These are phyloP conservation scores for Euspilapteryx auroguttella DNA, from an alignment of 2,888 invertebrate species.

Conservation along the genomic window DNA sequence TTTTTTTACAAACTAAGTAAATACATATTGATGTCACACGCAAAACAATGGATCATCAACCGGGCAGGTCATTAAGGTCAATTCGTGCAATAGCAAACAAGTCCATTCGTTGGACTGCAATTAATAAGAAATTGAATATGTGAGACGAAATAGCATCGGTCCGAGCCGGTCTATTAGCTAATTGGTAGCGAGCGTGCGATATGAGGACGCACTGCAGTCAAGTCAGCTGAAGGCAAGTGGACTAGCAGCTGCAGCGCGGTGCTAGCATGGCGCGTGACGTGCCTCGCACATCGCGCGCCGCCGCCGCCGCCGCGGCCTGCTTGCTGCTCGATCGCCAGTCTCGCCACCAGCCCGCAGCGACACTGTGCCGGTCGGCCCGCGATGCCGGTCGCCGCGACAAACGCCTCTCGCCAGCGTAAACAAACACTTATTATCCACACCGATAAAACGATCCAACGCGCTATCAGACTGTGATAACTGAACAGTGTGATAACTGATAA, in stretches of 20 bases:
- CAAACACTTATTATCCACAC: conserved; percentile 40
- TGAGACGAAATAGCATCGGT: conserved; percentile 7
- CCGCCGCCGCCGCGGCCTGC: conserved; percentile 9
- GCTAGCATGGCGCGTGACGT: too few species aligned
- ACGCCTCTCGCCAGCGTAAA: conserved; percentile 26
- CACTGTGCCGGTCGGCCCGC: too few species aligned
- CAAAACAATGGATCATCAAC: too few species aligned
- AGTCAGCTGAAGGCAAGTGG: too few species aligned
- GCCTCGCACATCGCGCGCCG: conserved; percentile 4
- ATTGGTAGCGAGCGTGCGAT: conserved; percentile 8
- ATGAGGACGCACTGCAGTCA: conserved; percentile 6
- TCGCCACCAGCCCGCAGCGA: too few species aligned
- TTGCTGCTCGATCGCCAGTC: too few species aligned
- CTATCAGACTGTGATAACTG: conserved; percentile 44
- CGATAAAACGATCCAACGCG: conserved; percentile 39
- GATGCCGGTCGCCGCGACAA: conserved; percentile 32
- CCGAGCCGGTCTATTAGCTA: conserved; percentile 6
- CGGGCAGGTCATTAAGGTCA: too few species aligned
- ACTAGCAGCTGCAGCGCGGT: too few species aligned
- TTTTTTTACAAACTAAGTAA: too few species aligned
- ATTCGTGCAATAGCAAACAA: too few species aligned
- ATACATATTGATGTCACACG: too few species aligned
- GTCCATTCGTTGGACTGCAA: conserved; percentile 1
- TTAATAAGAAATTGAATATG: conserved; percentile 7
- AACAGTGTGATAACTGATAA: conserved; percentile 52